Evolutionary conservation across 2,113 vertebrate genomes (phyloP).

Genomic region (Entomyzon cyanotis): DNA sequence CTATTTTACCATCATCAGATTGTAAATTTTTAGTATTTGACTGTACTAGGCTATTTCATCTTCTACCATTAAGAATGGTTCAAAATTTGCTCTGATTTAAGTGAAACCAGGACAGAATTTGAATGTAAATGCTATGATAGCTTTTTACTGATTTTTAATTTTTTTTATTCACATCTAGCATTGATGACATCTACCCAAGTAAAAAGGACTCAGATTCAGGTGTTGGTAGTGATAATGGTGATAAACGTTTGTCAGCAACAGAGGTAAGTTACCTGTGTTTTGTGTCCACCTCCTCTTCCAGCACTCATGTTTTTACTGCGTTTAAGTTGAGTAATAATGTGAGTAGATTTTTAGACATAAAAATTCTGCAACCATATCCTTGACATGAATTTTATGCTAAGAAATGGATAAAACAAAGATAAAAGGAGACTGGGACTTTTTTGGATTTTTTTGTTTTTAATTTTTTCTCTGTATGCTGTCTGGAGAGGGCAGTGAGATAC

Average conservation of each 20-base stretch:
- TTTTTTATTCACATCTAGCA: slow-evolving; percentile 60
- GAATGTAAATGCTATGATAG: background rate
- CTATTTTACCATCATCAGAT: background rate
- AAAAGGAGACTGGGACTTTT: background rate
- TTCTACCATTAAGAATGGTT: background rate
- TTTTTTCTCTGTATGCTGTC: rapidly evolving
- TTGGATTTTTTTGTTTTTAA: background rate
- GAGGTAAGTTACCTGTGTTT: slow-evolving; percentile 78
- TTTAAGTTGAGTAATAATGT: background rate
- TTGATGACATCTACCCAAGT: slow-evolving; percentile 85
- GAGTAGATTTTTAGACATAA: background rate
- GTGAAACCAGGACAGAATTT: background rate
- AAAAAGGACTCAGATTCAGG: slow-evolving; percentile 96
- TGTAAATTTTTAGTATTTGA: background rate
- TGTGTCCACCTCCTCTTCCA: background rate
- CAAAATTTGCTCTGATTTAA: background rate
- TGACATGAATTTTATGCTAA: background rate
- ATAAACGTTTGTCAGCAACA: slow-evolving; percentile 91
- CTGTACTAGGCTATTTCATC: background rate
- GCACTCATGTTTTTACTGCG: background rate
- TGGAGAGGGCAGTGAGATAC: background rate
- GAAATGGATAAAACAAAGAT: background rate
- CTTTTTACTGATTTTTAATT: background rate
- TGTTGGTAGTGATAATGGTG: slow-evolving; percentile 93
- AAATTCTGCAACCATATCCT: background rate